phyloP scores from a whole-genome alignment of 2,113 vertebrate genomes.

The Salminus brasiliensis region DNA sequence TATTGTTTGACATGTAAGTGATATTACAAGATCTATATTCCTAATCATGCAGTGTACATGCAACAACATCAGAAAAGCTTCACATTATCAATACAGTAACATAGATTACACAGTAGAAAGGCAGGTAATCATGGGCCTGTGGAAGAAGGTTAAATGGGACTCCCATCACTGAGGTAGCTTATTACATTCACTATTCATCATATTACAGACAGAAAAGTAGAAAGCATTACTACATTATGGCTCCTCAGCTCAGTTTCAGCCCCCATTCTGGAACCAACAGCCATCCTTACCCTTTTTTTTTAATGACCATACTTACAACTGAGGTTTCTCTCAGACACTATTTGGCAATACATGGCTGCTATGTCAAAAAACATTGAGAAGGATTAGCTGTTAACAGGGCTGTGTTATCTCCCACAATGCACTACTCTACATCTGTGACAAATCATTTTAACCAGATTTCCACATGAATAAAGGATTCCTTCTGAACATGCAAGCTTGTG shows the following conservation, averaged over 20 bases:
- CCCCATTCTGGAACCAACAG: background rate
- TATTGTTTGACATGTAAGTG: no score
- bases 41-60: no score
- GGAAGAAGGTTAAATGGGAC: no score
- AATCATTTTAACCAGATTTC: slow-evolving; percentile 3
- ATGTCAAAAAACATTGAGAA: slow-evolving; percentile 13
- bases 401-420: slow-evolving; percentile 7
- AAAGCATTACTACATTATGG: background rate
- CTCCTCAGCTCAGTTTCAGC: background rate
- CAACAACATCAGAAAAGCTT: no score
- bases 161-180: no score
- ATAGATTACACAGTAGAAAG: no score
- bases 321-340: background rate
- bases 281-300: background rate
- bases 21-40: no score
- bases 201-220: background rate
- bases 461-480: slow-evolving; percentile 11
- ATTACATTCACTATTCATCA: no score
- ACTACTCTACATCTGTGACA: slow-evolving; percentile 30
- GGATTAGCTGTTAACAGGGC: background rate
- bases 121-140: no score
- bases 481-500: background rate
- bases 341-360: background rate
- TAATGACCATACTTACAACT: background rate
- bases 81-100: no score